These are phyloP conservation scores for Heteractis magnifica DNA, from an alignment of 92 coral and sea anemone genomes.

Conservation along the genomic window DNA sequence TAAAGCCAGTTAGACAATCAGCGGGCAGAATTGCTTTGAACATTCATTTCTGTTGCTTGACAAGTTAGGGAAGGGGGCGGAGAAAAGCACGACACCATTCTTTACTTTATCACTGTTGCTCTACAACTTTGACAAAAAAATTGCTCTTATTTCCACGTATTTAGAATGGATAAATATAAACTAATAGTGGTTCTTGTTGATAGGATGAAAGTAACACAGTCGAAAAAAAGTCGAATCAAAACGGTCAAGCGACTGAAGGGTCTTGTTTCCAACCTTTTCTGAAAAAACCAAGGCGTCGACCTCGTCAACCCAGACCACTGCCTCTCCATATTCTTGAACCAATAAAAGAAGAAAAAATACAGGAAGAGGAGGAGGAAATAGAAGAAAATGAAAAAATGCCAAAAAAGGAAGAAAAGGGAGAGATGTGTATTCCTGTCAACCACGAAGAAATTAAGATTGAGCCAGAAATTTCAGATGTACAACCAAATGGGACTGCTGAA, in stretches of 20 bases:
- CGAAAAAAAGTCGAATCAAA: background rate
- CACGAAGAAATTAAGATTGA: background rate
- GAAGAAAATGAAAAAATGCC: background rate
- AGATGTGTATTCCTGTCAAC: background rate
- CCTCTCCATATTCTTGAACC: slow-evolving; percentile 19
- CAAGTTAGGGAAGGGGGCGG: too few species aligned
- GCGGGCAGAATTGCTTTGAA: too few species aligned
- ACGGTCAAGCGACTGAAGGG: background rate
- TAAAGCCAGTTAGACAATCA: too few species aligned
- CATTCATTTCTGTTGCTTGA: too few species aligned
- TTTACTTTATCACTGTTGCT: too few species aligned
- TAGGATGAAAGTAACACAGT: background rate
- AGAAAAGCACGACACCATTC: too few species aligned
- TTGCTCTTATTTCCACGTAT: too few species aligned
- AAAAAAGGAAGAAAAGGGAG: background rate
- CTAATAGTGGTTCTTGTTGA: background rate
- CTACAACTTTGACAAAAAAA: too few species aligned
- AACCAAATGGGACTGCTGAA: too few species aligned
- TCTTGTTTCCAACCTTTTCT: slow-evolving; percentile 30
- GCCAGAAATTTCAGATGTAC: background rate
- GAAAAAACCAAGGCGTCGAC: slow-evolving; percentile 24
- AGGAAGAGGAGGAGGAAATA: background rate
- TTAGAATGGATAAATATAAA: background rate
- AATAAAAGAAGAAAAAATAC: slow-evolving; percentile 14
- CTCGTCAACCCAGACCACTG: slow-evolving; percentile 9